Percentiles rank a stretch among this genome's conserved stretches.
phyloP scores from a whole-genome alignment of 2,797 vertebrate genomes.

The Salmo trutta region DNA sequence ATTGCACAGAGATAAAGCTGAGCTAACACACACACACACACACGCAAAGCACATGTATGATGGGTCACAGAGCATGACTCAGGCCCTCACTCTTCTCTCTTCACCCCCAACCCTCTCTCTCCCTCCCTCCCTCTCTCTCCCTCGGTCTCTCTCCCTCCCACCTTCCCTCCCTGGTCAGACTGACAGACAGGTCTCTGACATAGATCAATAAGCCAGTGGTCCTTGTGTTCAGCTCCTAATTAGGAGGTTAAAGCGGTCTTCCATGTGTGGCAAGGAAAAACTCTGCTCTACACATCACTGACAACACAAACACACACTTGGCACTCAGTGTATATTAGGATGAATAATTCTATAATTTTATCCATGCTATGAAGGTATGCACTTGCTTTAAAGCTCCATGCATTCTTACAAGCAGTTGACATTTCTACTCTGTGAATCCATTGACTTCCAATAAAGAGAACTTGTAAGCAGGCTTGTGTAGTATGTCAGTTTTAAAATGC shows the following conservation, averaged over 20 bases:
- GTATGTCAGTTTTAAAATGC: not conserved
- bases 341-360: not conserved
- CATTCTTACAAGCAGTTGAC: no score
- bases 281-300: constrained; percentile 64
- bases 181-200: constrained; percentile 69
- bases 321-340: not conserved
- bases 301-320: constrained; percentile 69
- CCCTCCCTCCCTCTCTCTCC: not conserved
- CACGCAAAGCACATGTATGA: not conserved
- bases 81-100: not conserved
- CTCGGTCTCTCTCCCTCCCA: constrained; percentile 16
- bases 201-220: constrained; percentile 83
- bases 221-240: constrained; percentile 81
- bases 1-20: constrained; percentile 33
- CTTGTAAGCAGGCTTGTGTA: not conserved
- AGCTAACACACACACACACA: constrained; percentile 2
- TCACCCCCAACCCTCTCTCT: not conserved
- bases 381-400: not conserved
- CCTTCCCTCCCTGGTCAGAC: constrained; percentile 61
- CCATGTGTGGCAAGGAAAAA: constrained; percentile 71
- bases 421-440: not conserved
- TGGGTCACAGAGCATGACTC: not conserved
- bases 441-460: not conserved
- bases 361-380: no score
- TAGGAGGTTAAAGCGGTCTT: constrained; percentile 77